Percentiles rank a stretch among this genome's conserved stretches.
Conservation (phyloP, 2,113 vertebrate species). For the Fregata magnificens region DNA sequence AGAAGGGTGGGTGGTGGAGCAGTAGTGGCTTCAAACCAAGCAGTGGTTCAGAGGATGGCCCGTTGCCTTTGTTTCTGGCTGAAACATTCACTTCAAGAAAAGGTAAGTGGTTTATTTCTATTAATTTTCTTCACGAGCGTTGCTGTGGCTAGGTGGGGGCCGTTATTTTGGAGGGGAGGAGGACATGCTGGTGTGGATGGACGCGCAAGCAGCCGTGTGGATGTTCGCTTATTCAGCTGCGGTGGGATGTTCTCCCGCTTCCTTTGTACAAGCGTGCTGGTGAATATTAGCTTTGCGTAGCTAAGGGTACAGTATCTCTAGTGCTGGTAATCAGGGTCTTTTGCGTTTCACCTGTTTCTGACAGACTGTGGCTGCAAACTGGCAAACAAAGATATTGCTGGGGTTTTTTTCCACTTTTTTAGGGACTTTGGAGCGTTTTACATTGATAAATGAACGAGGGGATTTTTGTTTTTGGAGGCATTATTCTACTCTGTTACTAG, state of each 20-base stretch:
- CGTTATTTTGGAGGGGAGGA: rapidly evolving
- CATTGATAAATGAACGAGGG: background rate
- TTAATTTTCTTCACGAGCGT: rapidly evolving
- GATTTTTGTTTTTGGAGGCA: background rate
- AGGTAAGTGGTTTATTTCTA: background rate
- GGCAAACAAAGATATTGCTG: background rate
- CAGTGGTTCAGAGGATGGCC: rapidly evolving
- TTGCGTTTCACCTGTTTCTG: background rate
- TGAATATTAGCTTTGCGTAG: background rate
- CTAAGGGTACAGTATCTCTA: background rate
- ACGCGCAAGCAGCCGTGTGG: rapidly evolving
- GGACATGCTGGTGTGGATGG: rapidly evolving
- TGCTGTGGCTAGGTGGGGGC: background rate
- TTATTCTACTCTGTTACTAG: background rate
- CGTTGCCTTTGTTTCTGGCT: background rate
- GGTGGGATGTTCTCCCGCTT: background rate
- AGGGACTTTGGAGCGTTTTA: background rate
- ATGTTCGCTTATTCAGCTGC: rapidly evolving
- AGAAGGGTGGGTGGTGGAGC: background rate
- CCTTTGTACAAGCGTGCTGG: rapidly evolving
- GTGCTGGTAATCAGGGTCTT: background rate
- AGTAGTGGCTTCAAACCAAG: rapidly evolving
- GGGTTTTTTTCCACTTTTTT: background rate
- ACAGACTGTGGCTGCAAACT: background rate
- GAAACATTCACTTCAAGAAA: rapidly evolving